Conservation (phyloP, 2,113 vertebrate genomes). For the Varanus salvator region DNA sequence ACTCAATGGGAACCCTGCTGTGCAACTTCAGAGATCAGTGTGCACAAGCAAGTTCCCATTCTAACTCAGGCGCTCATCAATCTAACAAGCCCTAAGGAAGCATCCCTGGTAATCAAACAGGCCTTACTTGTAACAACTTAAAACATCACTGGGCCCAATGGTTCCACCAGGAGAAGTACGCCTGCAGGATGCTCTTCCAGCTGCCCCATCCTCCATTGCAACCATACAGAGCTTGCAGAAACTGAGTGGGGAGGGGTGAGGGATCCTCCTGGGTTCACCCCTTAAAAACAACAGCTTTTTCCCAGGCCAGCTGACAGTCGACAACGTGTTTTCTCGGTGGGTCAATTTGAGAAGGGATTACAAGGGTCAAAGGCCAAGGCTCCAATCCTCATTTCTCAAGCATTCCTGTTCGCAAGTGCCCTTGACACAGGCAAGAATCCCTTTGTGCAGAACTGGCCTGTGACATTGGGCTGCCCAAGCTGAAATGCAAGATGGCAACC, state of each 20-base stretch:
- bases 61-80: neutral
- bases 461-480: no score
- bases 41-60: neutral
- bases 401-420: neutral
- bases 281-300: neutral
- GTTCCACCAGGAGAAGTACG: no score
- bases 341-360: neutral
- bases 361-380: neutral
- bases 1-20: neutral
- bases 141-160: neutral
- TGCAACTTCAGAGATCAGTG: neutral
- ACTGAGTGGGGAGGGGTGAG: no score
- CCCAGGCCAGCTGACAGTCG: neutral
- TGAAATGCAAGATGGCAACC: no score
- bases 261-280: neutral
- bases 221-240: neutral
- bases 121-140: neutral
- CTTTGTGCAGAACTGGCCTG: no score
- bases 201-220: neutral
- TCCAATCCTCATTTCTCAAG: neutral
- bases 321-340: neutral
- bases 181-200: neutral
- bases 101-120: neutral
- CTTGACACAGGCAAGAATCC: neutral
- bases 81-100: neutral